A percentile compares a stretch with the other conserved stretches of the same genome.
phyloP scores from a whole-genome alignment of 2,113 vertebrate species.

The Tor tambroides region DNA sequence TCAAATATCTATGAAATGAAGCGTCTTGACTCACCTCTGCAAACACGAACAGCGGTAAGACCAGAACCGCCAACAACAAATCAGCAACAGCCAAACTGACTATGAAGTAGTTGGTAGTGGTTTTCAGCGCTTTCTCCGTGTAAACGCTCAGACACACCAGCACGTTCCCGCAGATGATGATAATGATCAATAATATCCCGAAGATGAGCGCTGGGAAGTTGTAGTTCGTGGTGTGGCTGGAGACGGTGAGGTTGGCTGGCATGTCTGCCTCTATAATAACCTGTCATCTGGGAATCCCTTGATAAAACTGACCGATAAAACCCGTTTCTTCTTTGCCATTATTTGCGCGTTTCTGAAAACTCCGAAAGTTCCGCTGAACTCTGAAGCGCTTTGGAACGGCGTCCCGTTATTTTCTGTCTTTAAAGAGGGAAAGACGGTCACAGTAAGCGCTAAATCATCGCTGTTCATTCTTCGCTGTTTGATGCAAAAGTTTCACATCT shows the following conservation, averaged over 20 bases:
- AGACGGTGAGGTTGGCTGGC: conserved; percentile 69
- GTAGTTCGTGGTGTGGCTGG: conserved; percentile 58
- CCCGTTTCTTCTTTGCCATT: conserved; percentile 35
- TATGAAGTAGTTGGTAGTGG: conserved; percentile 97
- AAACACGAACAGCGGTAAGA: conserved; percentile 91
- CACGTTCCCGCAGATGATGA: conserved; percentile 88
- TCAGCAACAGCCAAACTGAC: conserved; percentile 92
- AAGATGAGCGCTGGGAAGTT: conserved; percentile 81
- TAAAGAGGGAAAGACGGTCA: neutral
- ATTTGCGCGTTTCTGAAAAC: neutral
- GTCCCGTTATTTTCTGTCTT: neutral
- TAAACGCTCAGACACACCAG: conserved; percentile 91
- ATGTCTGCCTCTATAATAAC: conserved; percentile 62
- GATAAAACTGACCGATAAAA: conserved; percentile 16
- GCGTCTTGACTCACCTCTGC: conserved; percentile 80
- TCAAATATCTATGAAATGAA: no score
- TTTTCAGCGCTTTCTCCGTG: conserved; percentile 89
- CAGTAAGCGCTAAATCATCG: neutral
- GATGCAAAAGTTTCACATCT: neutral
- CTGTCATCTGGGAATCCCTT: conserved; percentile 50
- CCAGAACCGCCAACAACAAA: conserved; percentile 88
- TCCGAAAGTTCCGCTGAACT: neutral
- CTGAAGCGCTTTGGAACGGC: neutral
- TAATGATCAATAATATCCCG: conserved; percentile 84
- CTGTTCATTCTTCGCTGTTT: neutral